Percentiles rank a stretch among this genome's conserved stretches.
phyloP scores from a whole-genome alignment of 2,113 vertebrate species.

The Globicephala melas region DNA sequence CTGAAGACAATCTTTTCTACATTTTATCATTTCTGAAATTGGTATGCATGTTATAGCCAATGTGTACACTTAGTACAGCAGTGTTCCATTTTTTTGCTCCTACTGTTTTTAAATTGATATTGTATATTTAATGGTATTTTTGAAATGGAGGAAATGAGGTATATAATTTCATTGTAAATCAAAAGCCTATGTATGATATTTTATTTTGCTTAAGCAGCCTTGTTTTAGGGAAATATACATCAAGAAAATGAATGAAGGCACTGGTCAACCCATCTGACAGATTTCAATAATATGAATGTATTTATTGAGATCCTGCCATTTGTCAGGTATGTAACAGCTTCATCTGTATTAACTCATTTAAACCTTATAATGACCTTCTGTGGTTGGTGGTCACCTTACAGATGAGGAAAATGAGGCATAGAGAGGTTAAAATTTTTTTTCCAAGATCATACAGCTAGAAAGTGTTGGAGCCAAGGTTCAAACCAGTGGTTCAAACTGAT shows the following conservation, averaged over 20 bases:
- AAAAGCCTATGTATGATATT: background rate
- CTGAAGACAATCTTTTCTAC: background rate
- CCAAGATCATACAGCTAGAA: background rate
- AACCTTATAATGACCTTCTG: background rate
- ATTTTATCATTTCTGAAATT: constrained; percentile 30
- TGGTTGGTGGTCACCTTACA: background rate
- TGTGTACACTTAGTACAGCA: background rate
- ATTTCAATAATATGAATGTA: background rate
- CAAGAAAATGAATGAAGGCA: background rate
- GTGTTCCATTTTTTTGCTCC: background rate
- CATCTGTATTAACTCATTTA: background rate
- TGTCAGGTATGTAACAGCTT: background rate
- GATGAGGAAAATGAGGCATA: background rate
- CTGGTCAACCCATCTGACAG: background rate
- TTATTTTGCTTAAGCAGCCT: background rate
- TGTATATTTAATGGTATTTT: constrained; percentile 49
- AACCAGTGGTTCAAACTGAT: background rate
- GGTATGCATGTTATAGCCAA: background rate
- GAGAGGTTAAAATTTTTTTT: background rate
- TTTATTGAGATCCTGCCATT: background rate
- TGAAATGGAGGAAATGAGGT: constrained; percentile 19
- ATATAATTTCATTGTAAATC: background rate
- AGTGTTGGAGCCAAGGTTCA: background rate
- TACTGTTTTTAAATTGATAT: constrained; percentile 30
- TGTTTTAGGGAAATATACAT: background rate